Conservation (phyloP, 2,113 vertebrate genomes). For the Brienomyrus longianalis region DNA sequence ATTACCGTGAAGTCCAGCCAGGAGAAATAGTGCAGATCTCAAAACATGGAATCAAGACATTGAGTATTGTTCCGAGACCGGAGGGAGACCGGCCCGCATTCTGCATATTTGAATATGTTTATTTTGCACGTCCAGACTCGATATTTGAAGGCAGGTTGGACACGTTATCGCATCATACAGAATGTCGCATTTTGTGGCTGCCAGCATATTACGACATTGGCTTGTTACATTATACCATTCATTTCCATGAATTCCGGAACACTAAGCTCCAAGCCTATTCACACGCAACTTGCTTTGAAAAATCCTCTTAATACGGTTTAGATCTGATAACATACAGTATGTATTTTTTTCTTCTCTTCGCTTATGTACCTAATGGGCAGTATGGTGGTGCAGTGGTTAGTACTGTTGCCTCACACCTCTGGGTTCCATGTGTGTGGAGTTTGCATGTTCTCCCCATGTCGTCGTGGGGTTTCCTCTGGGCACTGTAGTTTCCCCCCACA, state of each 20-base stretch:
- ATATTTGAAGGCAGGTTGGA: slow-evolving; percentile 84
- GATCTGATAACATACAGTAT: background rate
- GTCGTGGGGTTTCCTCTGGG: no score
- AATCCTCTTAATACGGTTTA: background rate
- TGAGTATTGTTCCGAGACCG: slow-evolving; percentile 73
- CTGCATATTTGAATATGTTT: slow-evolving; percentile 99
- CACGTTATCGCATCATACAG: background rate
- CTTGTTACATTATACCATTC: background rate
- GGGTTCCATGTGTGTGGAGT: no score
- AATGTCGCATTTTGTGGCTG: background rate
- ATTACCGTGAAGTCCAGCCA: slow-evolving; percentile 85
- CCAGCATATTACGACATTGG: background rate
- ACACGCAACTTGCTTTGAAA: background rate
- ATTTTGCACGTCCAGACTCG: slow-evolving; percentile 96
- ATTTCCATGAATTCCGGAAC: background rate
- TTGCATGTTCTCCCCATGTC: no score
- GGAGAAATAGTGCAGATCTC: slow-evolving; percentile 97
- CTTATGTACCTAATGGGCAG: background rate
- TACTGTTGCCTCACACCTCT: no score
- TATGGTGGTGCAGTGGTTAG: no score
- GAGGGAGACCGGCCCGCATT: slow-evolving; percentile 80
- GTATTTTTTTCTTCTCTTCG: background rate
- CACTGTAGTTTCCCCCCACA: no score
- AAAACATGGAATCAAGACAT: slow-evolving; percentile 69
- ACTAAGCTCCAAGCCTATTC: background rate